A percentile compares a stretch with the other conserved stretches of the same genome.
Conservation (phyloP, 2,113 vertebrate genomes). For the pig (Sus scrofa) region DNA sequence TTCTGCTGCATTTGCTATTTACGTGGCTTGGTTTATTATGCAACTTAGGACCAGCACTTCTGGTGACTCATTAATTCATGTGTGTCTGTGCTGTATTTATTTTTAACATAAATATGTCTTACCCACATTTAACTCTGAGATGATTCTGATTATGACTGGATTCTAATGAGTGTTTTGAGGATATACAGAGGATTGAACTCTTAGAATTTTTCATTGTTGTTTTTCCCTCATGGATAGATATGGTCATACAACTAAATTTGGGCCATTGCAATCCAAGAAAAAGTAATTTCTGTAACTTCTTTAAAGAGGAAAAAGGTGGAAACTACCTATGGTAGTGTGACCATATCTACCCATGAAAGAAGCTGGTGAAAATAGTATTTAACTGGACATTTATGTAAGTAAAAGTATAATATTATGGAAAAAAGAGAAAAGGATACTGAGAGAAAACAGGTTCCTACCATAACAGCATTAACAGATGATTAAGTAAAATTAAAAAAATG, state of each 20-base stretch:
- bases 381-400: neutral
- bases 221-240: neutral
- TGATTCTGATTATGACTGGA: neutral
- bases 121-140: neutral
- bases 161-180: neutral
- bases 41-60: neutral
- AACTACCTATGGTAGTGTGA: no score
- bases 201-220: neutral
- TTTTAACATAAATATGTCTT: neutral
- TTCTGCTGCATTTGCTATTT: constrained; percentile 32
- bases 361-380: neutral
- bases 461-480: neutral
- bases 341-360: no score
- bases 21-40: constrained; percentile 46
- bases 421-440: neutral
- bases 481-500: neutral
- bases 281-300: neutral
- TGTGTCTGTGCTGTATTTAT: neutral
- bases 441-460: neutral
- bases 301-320: neutral
- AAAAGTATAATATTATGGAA: neutral
- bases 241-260: neutral
- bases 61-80: constrained; percentile 59
- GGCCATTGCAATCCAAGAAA: neutral
- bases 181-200: neutral